Evolutionary conservation across 2,888 invertebrate genomes (phyloP).

Genomic region (Leptopilina drosophilae): DNA sequence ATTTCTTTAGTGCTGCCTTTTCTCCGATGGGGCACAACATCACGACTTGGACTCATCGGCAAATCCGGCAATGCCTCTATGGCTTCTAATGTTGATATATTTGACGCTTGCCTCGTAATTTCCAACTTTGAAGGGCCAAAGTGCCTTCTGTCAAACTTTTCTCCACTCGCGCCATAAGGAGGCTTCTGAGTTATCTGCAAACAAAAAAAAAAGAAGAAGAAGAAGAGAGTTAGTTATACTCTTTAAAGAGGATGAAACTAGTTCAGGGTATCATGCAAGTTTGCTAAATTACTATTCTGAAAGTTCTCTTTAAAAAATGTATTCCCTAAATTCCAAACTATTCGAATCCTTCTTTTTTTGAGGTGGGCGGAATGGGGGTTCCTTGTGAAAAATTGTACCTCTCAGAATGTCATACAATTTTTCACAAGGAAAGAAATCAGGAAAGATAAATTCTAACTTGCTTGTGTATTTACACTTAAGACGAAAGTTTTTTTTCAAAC

Average conservation of each 20-base stretch:
- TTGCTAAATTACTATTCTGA: too few relatives aligned
- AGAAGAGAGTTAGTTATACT: not conserved
- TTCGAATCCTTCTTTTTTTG: too few relatives aligned
- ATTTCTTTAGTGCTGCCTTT: constrained; percentile 47
- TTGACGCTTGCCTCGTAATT: constrained; percentile 47
- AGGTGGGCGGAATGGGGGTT: too few relatives aligned
- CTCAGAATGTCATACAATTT: too few relatives aligned
- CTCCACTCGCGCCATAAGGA: constrained; percentile 57
- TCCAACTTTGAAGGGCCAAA: constrained; percentile 67
- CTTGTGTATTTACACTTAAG: not conserved
- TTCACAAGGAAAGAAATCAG: not conserved
- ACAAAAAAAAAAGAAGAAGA: not conserved
- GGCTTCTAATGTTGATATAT: constrained; percentile 30
- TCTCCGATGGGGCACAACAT: constrained; percentile 60
- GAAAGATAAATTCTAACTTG: constrained; percentile 1
- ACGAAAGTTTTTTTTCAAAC: not conserved
- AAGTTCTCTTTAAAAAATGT: too few relatives aligned
- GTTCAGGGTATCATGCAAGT: too few relatives aligned
- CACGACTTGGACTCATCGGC: constrained; percentile 65
- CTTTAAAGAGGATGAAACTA: too few relatives aligned
- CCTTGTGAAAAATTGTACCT: too few relatives aligned
- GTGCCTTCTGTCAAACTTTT: constrained; percentile 71
- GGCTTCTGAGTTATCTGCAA: constrained; percentile 60
- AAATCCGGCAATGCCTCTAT: constrained; percentile 59
- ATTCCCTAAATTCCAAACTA: too few relatives aligned